Conservation (phyloP, 2,797 vertebrate genomes). For the Gallirallus australis region DNA sequence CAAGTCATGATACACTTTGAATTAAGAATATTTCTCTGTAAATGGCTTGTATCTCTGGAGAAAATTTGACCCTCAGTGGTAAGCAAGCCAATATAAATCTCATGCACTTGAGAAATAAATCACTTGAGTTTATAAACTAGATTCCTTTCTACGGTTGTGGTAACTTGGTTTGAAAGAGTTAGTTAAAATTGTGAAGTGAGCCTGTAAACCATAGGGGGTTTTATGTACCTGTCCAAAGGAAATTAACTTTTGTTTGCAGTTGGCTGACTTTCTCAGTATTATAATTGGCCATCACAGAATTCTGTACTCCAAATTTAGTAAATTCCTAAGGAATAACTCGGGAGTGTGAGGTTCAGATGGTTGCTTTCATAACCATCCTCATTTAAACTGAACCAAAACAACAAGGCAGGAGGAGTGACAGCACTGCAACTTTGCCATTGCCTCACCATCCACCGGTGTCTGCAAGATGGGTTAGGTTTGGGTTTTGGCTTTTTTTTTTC, state of each 20-base stretch:
- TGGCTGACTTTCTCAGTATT: not conserved
- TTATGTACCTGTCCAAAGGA: not conserved
- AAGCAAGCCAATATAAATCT: not conserved
- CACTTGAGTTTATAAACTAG: not conserved
- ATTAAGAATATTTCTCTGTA: not conserved
- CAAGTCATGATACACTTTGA: not conserved
- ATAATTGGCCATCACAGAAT: not conserved
- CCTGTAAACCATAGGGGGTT: not conserved
- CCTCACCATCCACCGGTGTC: not conserved
- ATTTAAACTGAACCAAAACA: rapidly evolving
- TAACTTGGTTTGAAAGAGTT: not conserved
- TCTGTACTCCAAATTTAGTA: not conserved
- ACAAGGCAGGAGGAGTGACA: not conserved
- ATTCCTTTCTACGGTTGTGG: not conserved
- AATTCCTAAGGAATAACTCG: not conserved
- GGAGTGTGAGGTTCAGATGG: not conserved
- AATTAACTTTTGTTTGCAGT: not conserved
- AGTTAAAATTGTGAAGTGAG: not conserved
- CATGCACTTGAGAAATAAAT: not conserved
- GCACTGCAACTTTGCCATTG: not conserved
- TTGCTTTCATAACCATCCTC: not conserved
- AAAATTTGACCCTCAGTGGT: not conserved
- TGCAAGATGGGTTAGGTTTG: not conserved
- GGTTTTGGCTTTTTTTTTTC: rapidly evolving
- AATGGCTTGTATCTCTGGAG: not conserved